Conservation (phyloP, 1,140 invertebrate genomes). For the Neodiprion pinetum region DNA sequence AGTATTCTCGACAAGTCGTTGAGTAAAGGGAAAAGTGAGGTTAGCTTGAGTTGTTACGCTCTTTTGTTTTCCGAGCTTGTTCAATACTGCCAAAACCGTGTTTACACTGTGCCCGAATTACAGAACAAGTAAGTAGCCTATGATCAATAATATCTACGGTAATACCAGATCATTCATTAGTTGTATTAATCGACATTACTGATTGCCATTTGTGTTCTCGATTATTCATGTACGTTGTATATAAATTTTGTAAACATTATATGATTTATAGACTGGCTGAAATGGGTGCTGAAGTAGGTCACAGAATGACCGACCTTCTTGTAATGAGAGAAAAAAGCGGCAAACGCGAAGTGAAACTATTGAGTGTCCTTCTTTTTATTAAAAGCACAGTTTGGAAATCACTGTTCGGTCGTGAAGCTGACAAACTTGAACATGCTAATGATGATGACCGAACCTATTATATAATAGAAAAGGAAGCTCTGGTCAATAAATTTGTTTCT, state of each 20-base stretch:
- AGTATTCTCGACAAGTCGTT: conserved; percentile 92
- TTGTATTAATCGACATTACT: no score
- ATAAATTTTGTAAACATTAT: no score
- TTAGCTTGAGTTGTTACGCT: conserved; percentile 92
- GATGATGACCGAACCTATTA: conserved; percentile 98
- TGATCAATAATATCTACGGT: neutral
- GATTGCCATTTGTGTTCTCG: no score
- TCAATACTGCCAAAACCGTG: conserved; percentile 96
- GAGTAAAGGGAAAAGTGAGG: conserved; percentile 90
- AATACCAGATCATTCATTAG: no score
- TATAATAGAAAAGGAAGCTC: conserved; percentile 97
- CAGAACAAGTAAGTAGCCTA: conserved; percentile 82
- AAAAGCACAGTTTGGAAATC: conserved; percentile 98
- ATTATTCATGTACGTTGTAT: no score
- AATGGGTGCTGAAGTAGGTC: conserved; percentile 94
- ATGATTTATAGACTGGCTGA: conserved; percentile 77
- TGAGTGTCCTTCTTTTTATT: conserved; percentile 95
- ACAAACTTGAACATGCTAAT: conserved; percentile 98
- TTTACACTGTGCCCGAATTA: conserved; percentile 92
- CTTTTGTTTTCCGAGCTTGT: conserved; percentile 97
- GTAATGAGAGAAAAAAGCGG: conserved; percentile 92
- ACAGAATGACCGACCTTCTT: conserved; percentile 91
- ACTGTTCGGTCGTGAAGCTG: conserved; percentile 97
- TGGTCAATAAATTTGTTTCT: conserved; percentile 97
- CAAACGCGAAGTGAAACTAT: conserved; percentile 94